Evolutionary conservation across 2,888 invertebrate genomes (phyloP).

Genomic region (Caenorhabditis sp.): DNA sequence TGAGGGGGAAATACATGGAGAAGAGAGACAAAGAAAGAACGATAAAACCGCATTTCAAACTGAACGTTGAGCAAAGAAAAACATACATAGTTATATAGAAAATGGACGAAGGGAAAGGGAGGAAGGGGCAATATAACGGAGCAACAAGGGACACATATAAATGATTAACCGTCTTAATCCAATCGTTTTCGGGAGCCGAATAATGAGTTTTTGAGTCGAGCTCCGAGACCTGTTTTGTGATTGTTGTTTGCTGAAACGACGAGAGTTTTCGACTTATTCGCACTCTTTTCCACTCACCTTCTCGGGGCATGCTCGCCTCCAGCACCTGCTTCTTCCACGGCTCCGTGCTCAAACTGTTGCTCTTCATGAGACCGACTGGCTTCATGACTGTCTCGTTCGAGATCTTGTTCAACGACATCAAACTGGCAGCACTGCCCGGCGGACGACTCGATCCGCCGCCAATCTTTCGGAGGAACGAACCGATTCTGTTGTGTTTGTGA

Average conservation of each 20-base stretch:
- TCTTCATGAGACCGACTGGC: slow-evolving; percentile 76
- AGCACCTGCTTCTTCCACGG: slow-evolving; percentile 80
- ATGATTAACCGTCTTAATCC: slow-evolving; percentile 57
- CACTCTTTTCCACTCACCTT: slow-evolving; percentile 58
- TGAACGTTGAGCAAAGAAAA: slow-evolving; percentile 51
- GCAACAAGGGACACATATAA: slow-evolving; percentile 3
- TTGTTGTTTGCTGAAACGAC: slow-evolving; percentile 61
- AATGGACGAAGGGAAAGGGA: neutral
- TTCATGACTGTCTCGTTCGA: slow-evolving; percentile 70
- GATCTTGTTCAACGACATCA: slow-evolving; percentile 80
- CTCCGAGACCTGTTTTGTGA: slow-evolving; percentile 76
- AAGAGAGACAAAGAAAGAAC: slow-evolving; percentile 16
- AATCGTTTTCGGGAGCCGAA: slow-evolving; percentile 80
- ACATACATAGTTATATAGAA: slow-evolving; percentile 2
- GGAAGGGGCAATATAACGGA: neutral
- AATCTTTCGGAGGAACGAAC: slow-evolving; percentile 79
- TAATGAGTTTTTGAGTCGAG: slow-evolving; percentile 81
- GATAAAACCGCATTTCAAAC: slow-evolving; percentile 48
- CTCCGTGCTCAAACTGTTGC: slow-evolving; percentile 79
- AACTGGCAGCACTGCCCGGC: slow-evolving; percentile 76
- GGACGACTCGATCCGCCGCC: slow-evolving; percentile 72
- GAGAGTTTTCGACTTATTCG: too few relatives aligned
- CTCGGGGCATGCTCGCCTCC: slow-evolving; percentile 60
- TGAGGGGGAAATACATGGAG: neutral
- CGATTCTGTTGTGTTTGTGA: slow-evolving; percentile 74